Base-by-base conservation (phyloP, 2,888 invertebrate species). In the Stomorhina lunata region DNA sequence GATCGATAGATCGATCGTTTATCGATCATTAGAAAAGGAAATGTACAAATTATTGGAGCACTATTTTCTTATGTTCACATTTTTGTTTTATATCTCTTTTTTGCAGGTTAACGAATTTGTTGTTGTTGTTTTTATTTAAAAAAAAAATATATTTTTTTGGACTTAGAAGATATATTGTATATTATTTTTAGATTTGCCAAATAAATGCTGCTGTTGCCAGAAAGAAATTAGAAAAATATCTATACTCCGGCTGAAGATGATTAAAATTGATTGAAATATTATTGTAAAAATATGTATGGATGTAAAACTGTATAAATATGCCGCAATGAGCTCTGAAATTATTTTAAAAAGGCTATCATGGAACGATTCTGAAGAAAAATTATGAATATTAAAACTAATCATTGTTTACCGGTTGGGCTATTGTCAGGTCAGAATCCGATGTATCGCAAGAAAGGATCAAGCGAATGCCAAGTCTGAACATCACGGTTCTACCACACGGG, bases 11-110 rank as follows among this genome's bases (percentile, higher is more conserved):
- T 77, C 71, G 66, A 81, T 66, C 72, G 77, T 77, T 81, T 77
- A 81, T 77, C 72, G 81, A 81, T 77, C 66, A 72, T 55, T 81
- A 66, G 53, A 66, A n/a, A n/a, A 77, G 72, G 72, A 81, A 81
- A 81, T 77, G n/a, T 63, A 20, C 43, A 80, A 66, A 61, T 72
- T 72, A 72, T 72, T 79, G 50, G 37, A 79, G 72, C 65, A 59
- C 29, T 37, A 57, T 50, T 79, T 63, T 34, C 12, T 15, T 15
- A 6, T 48, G 29, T 55, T 22, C 32, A 17, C 3, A 37, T 55
- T 12, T 53, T 27, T 27, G 37, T 27, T 9, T 17, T 32, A 4
- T 43, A 12, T 61, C 6, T 43, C 1, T 55, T 9, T 37, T 20
- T 43, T 43, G 27, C 25, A 71, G 63, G 55, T 66, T 32, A 66